Base-by-base conservation (phyloP, 2,113 vertebrate genomes). In the Oryzias melastigma region DNA sequence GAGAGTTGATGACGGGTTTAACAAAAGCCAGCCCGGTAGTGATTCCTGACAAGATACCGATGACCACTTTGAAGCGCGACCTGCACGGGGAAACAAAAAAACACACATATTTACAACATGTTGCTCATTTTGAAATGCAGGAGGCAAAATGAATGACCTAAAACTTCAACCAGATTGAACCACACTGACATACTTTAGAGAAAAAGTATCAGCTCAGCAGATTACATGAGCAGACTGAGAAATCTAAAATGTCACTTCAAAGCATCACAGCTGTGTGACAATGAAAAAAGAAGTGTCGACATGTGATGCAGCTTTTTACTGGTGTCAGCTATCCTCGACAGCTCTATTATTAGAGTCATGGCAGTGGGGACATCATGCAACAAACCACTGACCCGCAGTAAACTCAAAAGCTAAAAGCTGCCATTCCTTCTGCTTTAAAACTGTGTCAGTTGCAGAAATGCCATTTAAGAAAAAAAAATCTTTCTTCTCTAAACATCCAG, bases 1-100 rank as follows among this genome's bases (percentile, higher is more conserved):
- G 92, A 20, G 93, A 97, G 87, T 99, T 98, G 83, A 99, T 93
- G 20, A 95, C 92, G 0, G 97, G 97, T 58, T 98, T 99, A 48
- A 99, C 93, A 61, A 99, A 99, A 0, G 95, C 96, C 27, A 99
- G 87, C 17, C 92, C 93, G 0, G 97, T 98, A 29, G 95, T 95
- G 70, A 98, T 89, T 19, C 94, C 95, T 35, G 97, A 98, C 53
- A 99, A 85, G 61, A 98, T 86, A 29, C 92, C 95, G 3, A 98
- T 93, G 8, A 94, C 94, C 63, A 92, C 91, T 92, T 98, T 99
- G 90, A 98, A 98, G 80, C 96, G 89, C 8, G 93, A 93, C 83
- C 97, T 98, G 68, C 15, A 69, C 17, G 16, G 46, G 75, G 61
- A 53, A 65, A 48, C 40, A 56, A 73, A 58, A 56, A 73, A 58